A percentile compares a stretch with the other conserved stretches of the same genome.
Evolutionary conservation across 1,140 invertebrate genomes (phyloP).

Genomic region (Pectinophora gossypiella): DNA sequence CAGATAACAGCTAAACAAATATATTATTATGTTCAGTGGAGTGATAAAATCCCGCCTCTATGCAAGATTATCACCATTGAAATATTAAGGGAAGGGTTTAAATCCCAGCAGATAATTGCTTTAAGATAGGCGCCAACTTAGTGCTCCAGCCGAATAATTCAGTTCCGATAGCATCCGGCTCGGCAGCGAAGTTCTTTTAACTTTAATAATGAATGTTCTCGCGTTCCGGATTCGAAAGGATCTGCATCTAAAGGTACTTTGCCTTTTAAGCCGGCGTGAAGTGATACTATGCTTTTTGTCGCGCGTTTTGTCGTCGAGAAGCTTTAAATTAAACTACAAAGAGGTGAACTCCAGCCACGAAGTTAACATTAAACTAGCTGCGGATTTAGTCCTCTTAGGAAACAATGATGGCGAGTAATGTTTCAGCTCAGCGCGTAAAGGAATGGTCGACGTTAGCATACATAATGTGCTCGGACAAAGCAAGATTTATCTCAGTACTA

Average conservation of each 20-base stretch:
- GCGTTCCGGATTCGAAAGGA: background rate
- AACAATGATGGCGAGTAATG: background rate
- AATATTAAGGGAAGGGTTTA: slow-evolving; percentile 8
- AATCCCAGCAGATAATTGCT: slow-evolving; percentile 24
- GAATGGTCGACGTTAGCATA: slow-evolving; percentile 38
- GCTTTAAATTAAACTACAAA: background rate
- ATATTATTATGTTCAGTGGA: background rate
- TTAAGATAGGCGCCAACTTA: slow-evolving; percentile 21
- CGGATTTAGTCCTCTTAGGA: background rate
- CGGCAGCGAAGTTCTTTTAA: slow-evolving; percentile 13
- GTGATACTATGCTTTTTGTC: background rate
- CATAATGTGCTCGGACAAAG: slow-evolving; percentile 45
- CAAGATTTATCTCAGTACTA: slow-evolving; percentile 40
- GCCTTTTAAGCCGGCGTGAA: background rate
- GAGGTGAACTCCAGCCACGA: background rate
- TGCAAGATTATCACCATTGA: slow-evolving; percentile 1
- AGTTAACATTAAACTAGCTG: background rate
- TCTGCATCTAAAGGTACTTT: background rate
- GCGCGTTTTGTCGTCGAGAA: background rate
- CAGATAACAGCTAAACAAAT: background rate
- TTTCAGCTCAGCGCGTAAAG: slow-evolving; percentile 15
- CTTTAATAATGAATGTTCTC: slow-evolving; percentile 11
- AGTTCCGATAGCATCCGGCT: slow-evolving; percentile 15
- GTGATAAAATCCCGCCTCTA: background rate
- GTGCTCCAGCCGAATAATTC: slow-evolving; percentile 16